Evolutionary conservation across 2,113 vertebrate species (phyloP).

Genomic region (Otis tarda): DNA sequence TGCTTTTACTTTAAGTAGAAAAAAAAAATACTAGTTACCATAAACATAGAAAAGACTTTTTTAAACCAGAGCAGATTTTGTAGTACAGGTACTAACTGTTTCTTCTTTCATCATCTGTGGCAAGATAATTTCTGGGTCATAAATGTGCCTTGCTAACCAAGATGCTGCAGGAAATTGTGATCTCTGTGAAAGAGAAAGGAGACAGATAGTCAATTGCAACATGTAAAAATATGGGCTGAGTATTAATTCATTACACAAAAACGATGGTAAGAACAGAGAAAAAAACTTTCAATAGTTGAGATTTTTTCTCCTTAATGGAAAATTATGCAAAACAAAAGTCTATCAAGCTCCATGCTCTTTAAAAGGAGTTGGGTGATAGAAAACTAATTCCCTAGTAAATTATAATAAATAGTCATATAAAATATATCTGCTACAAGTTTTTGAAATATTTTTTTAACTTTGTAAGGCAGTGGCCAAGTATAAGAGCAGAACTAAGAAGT

Average conservation of each 20-base stretch:
- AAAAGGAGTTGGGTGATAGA: neutral
- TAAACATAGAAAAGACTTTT: constrained; percentile 33
- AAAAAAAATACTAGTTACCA: constrained; percentile 40
- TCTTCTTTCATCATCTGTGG: constrained; percentile 45
- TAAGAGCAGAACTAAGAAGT: neutral
- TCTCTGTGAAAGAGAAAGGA: neutral
- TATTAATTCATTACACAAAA: neutral
- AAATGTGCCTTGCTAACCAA: constrained; percentile 23
- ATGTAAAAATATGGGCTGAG: neutral
- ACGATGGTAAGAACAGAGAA: neutral
- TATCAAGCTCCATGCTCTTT: neutral
- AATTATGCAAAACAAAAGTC: neutral
- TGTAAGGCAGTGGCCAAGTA: rapidly evolving
- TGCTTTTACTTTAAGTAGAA: constrained; percentile 63
- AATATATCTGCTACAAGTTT: neutral
- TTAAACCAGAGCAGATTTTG: constrained; percentile 36
- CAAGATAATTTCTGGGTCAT: constrained; percentile 52
- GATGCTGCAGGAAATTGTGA: neutral
- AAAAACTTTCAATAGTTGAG: rapidly evolving
- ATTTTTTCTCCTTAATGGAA: neutral
- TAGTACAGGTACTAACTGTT: neutral
- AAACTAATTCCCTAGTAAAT: neutral
- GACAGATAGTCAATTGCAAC: neutral
- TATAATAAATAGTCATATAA: neutral
- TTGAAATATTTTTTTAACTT: neutral